These are phyloP conservation scores for Pangasius larnaudii DNA, from an alignment of 2,797 vertebrate species.

Conservation along the genomic window DNA sequence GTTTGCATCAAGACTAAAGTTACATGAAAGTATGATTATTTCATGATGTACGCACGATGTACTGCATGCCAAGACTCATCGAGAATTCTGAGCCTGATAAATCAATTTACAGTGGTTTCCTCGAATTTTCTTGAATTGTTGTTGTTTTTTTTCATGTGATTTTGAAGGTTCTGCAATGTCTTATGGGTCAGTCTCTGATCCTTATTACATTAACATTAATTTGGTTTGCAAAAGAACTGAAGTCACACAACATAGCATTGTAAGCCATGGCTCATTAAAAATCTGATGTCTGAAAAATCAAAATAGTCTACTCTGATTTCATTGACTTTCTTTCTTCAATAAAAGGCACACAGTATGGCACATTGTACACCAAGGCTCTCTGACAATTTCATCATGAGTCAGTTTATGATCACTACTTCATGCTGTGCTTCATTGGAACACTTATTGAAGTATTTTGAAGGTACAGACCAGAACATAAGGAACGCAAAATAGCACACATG, in stretches of 20 bases:
- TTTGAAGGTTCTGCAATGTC: neutral
- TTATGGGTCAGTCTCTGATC: neutral
- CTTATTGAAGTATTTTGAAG: neutral
- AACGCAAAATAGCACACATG: neutral
- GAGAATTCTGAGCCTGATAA: neutral
- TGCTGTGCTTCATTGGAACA: slow-evolving; percentile 41
- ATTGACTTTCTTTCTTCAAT: neutral
- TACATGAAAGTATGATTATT: neutral
- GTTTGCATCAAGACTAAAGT: neutral
- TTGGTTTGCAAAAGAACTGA: neutral
- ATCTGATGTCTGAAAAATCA: neutral
- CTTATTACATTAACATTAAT: neutral
- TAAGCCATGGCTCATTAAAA: neutral
- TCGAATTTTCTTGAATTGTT: neutral
- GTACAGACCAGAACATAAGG: neutral
- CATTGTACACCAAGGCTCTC: neutral
- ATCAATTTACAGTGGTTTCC: neutral
- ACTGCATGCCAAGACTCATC: neutral
- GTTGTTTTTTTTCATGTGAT: neutral
- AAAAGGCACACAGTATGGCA: neutral
- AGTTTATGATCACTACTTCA: slow-evolving; percentile 36
- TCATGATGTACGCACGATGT: neutral
- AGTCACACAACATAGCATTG: neutral
- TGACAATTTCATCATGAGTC: slow-evolving; percentile 13
- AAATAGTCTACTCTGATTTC: neutral